A percentile compares a stretch with the other conserved stretches of the same genome.
Evolutionary conservation across 2,888 invertebrate species (phyloP).

Genomic region (Acanthopleura granulata): DNA sequence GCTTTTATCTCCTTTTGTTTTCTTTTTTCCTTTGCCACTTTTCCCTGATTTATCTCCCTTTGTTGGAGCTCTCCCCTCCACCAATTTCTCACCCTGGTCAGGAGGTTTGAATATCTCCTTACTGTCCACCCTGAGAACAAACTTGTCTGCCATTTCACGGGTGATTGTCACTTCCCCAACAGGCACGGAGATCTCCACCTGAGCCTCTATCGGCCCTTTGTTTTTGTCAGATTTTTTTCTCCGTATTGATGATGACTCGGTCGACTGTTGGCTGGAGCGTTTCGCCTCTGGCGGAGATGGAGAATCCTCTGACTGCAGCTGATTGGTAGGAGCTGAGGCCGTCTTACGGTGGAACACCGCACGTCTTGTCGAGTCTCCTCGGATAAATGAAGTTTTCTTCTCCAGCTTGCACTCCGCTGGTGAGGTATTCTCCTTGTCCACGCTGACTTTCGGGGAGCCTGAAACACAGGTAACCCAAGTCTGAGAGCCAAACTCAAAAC

Average conservation of each 20-base stretch:
- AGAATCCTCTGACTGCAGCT: conserved; percentile 7
- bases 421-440: conserved; percentile 4
- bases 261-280: neutral
- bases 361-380: conserved; percentile 53
- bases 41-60: conserved; percentile 17
- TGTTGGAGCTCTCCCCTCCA: neutral
- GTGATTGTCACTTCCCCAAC: conserved; percentile 2
- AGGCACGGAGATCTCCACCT: neutral
- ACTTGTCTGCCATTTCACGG: conserved; percentile 5
- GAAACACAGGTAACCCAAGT: neutral
- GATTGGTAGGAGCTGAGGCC: conserved; percentile 52
- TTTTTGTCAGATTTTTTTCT: neutral
- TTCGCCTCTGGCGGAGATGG: neutral
- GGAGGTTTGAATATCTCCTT: conserved; percentile 6
- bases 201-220: neutral
- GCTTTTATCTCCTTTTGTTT: conserved; percentile 24
- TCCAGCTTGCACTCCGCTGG: conserved; percentile 23
- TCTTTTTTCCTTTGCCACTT: conserved; percentile 24
- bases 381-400: conserved; percentile 50
- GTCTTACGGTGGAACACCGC: conserved; percentile 53
- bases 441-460: neutral
- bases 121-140: conserved; percentile 14
- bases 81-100: neutral
- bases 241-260: neutral
- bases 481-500: too few relatives aligned